Percentiles rank a stretch among this genome's conserved stretches.
These are phyloP conservation scores for Eulithis testata DNA, from an alignment of 2,888 invertebrate genomes.

Conservation along the genomic window DNA sequence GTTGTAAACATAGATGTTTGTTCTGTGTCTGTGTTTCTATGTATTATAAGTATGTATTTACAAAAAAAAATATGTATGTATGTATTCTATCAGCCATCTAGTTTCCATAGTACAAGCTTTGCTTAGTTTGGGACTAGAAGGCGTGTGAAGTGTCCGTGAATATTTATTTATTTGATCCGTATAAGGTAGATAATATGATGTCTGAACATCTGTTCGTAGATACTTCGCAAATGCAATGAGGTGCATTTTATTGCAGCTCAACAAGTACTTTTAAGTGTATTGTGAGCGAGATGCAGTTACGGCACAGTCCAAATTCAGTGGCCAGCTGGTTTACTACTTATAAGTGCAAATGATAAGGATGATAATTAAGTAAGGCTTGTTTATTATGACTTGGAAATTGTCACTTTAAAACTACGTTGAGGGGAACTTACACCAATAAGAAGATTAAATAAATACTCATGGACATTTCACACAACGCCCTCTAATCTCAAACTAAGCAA, in stretches of 20 bases:
- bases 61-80: too few relatives aligned
- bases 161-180: too few relatives aligned
- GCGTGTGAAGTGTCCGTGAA: neutral
- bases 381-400: too few relatives aligned
- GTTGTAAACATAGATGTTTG: too few relatives aligned
- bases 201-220: slow-evolving; percentile 25
- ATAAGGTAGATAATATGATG: slow-evolving; percentile 4
- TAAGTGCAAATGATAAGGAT: neutral
- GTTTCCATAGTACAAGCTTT: too few relatives aligned
- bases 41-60: too few relatives aligned
- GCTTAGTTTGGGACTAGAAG: too few relatives aligned
- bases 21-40: too few relatives aligned
- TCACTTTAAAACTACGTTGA: neutral
- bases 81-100: too few relatives aligned
- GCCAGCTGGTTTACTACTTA: slow-evolving; percentile 1
- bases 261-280: slow-evolving; percentile 41
- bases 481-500: too few relatives aligned
- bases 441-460: neutral
- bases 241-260: slow-evolving; percentile 42
- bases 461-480: too few relatives aligned
- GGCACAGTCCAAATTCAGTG: slow-evolving; percentile 8
- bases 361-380: too few relatives aligned
- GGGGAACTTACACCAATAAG: neutral
- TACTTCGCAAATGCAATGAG: slow-evolving; percentile 35
- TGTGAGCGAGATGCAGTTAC: slow-evolving; percentile 30